phyloP scores from a whole-genome alignment of 2,113 vertebrate genomes.

The Anoplopoma fimbria region DNA sequence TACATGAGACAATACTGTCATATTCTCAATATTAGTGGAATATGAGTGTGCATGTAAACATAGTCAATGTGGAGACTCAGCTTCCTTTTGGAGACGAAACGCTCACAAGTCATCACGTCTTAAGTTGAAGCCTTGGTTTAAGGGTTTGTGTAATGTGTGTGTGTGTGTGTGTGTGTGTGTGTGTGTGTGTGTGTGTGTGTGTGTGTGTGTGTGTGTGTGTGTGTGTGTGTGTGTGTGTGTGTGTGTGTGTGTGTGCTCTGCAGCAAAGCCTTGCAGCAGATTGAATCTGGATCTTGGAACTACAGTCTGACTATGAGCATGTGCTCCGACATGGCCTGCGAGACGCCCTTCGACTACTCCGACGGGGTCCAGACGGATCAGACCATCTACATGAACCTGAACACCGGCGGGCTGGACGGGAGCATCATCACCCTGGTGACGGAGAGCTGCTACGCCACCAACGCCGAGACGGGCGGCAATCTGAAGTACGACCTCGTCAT shows the following conservation, averaged over 20 bases:
- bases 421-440: not conserved
- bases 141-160: too few species aligned
- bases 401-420: not conserved
- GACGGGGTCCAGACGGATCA: not conserved
- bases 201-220: not conserved
- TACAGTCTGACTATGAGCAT: not conserved
- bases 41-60: too few species aligned
- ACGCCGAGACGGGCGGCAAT: not conserved
- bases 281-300: not conserved
- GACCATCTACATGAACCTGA: not conserved
- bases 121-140: too few species aligned
- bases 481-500: not conserved
- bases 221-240: not conserved
- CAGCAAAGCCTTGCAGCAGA: not conserved
- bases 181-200: too few species aligned
- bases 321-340: not conserved
- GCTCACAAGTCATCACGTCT: too few species aligned
- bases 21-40: too few species aligned
- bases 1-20: too few species aligned
- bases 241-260: not conserved
- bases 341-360: not conserved
- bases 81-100: too few species aligned
- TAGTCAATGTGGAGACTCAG: too few species aligned
- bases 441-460: not conserved
- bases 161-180: too few species aligned